These are phyloP conservation scores for Chelonia mydas DNA, from an alignment of 2,797 vertebrate genomes.

Conservation along the genomic window DNA sequence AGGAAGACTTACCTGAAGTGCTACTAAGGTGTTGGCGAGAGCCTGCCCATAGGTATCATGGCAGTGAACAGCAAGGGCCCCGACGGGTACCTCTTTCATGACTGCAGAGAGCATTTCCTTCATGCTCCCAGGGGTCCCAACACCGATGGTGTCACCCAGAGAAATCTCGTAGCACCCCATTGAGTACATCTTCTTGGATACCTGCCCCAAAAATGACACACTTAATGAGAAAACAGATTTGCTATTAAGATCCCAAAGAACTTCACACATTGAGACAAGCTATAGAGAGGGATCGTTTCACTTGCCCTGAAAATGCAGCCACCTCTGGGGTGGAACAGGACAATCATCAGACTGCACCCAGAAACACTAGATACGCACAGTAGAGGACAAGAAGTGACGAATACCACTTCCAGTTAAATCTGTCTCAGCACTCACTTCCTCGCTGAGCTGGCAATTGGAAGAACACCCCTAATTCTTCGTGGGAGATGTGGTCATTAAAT, in stretches of 20 bases:
- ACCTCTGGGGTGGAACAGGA: accelerated
- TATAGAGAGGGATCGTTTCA: background rate
- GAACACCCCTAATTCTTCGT: background rate
- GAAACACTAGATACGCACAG: background rate
- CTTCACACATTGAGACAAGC: background rate
- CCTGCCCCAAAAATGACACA: constrained; percentile 72
- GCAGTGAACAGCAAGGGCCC: constrained; percentile 94
- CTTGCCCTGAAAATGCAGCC: background rate
- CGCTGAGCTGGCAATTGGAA: background rate
- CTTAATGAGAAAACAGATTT: background rate
- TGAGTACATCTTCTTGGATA: constrained; percentile 91
- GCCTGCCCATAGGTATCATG: constrained; percentile 98
- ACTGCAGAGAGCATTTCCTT: constrained; percentile 90
- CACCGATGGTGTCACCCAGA: constrained; percentile 95
- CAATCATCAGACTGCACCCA: accelerated
- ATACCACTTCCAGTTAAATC: background rate
- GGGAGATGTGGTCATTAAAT: background rate
- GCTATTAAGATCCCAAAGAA: background rate
- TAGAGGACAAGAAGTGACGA: background rate
- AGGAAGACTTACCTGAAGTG: constrained; percentile 88
- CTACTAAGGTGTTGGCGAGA: constrained; percentile 94
- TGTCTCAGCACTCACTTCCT: background rate
- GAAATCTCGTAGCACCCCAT: constrained; percentile 99
- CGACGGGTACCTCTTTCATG: constrained; percentile 88
- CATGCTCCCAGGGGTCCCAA: constrained; percentile 94